These are phyloP conservation scores for Cosmia trapezina DNA, from an alignment of 2,888 invertebrate species.

Conservation along the genomic window DNA sequence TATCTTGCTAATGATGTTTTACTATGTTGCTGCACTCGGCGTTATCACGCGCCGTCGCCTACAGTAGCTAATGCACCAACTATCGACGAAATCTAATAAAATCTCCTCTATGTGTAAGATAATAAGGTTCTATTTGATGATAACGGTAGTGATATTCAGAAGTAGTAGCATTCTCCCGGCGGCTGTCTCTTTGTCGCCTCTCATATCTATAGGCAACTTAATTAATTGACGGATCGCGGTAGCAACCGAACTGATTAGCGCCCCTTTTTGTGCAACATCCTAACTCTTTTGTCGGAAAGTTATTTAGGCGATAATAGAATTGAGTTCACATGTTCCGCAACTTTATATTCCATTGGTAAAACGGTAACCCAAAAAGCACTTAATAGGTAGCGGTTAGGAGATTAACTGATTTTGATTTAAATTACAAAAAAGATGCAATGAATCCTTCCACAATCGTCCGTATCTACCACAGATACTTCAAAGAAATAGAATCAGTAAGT, in stretches of 20 bases:
- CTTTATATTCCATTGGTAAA: conserved; percentile 42
- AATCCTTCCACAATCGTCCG: neutral
- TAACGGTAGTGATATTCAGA: conserved; percentile 57
- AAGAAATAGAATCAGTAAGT: conserved; percentile 10
- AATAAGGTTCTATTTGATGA: conserved; percentile 69
- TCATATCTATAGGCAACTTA: conserved; percentile 83
- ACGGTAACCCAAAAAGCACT: conserved; percentile 29
- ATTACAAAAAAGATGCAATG: neutral
- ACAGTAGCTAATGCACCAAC: conserved; percentile 83
- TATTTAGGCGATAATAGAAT: conserved; percentile 74
- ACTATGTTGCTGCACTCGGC: conserved; percentile 82
- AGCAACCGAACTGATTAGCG: conserved; percentile 78
- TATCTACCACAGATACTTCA: neutral
- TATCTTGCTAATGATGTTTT: conserved; percentile 90
- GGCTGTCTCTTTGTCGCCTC: conserved; percentile 83
- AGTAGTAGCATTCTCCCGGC: conserved; percentile 73
- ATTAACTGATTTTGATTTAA: conserved; percentile 23
- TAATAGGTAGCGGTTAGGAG: conserved; percentile 41
- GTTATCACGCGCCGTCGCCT: conserved; percentile 85
- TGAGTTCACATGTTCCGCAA: conserved; percentile 57
- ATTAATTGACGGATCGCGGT: conserved; percentile 88
- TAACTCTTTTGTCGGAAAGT: conserved; percentile 80
- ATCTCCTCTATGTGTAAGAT: conserved; percentile 64
- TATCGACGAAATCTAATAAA: conserved; percentile 63
- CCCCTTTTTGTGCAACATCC: conserved; percentile 81